phyloP scores from a whole-genome alignment of 1,140 invertebrate species.

The Homalodisca vitripennis region DNA sequence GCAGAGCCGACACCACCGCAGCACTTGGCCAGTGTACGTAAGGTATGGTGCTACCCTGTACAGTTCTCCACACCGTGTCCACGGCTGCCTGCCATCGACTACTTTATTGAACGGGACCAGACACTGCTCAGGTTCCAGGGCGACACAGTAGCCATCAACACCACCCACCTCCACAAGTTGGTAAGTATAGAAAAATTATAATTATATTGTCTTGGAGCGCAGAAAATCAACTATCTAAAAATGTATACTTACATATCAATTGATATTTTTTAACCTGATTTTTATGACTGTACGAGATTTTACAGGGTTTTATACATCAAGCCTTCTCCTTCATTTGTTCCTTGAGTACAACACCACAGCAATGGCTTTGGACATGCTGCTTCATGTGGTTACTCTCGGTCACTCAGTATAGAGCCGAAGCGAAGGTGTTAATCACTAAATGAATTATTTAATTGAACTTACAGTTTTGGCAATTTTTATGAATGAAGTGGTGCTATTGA shows the following conservation, averaged over 20 bases:
- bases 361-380: neutral
- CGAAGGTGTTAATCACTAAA: too few relatives aligned
- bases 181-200: slow-evolving; percentile 48
- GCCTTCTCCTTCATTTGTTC: neutral
- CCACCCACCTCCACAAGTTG: slow-evolving; percentile 85
- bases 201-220: neutral
- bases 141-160: slow-evolving; percentile 83
- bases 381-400: too few relatives aligned
- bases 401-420: too few relatives aligned
- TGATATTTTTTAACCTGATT: neutral
- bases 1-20: slow-evolving; percentile 65
- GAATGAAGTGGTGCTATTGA: too few relatives aligned
- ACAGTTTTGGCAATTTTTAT: too few relatives aligned
- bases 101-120: slow-evolving; percentile 81
- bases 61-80: slow-evolving; percentile 86
- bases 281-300: neutral
- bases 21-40: slow-evolving; percentile 66
- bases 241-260: neutral
- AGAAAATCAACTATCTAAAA: neutral
- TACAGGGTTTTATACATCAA: neutral
- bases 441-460: too few relatives aligned
- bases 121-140: slow-evolving; percentile 83
- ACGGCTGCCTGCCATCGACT: slow-evolving; percentile 81
- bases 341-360: neutral
- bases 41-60: slow-evolving; percentile 94